A percentile compares a stretch with the other conserved stretches of the same genome.
phyloP scores from a whole-genome alignment of 1,140 invertebrate genomes.

The Venustaconcha ellipsiformis region DNA sequence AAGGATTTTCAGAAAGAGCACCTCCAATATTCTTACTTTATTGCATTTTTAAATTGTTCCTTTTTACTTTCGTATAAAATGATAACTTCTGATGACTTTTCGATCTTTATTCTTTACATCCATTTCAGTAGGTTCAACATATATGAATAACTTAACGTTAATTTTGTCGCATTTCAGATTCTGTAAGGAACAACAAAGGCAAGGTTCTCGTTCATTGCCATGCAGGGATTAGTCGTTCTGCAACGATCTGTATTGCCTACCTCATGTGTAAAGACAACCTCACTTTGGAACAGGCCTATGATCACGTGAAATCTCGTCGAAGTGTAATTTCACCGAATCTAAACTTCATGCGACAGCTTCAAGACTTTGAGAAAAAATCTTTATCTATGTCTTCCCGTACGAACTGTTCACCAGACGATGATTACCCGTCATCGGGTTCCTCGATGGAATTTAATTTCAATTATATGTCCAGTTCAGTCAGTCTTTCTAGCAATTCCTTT shows the following conservation, averaged over 20 bases:
- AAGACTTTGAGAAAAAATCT: constrained; percentile 71
- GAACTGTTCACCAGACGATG: constrained; percentile 28
- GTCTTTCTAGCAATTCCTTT: constrained; percentile 28
- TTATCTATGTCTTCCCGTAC: constrained; percentile 8
- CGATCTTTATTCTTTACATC: neutral
- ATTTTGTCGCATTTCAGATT: constrained; percentile 77
- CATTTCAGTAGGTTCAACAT: neutral
- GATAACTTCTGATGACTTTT: neutral
- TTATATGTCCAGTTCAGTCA: constrained; percentile 19
- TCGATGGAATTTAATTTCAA: constrained; percentile 33
- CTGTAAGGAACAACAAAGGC: constrained; percentile 80
- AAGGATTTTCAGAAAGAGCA: neutral
- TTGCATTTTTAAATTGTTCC: neutral
- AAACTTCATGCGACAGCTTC: constrained; percentile 75
- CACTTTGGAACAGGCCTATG: constrained; percentile 88
- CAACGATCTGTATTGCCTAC: constrained; percentile 94
- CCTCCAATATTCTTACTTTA: neutral
- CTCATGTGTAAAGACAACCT: constrained; percentile 89
- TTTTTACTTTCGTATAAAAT: no score
- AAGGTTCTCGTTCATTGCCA: constrained; percentile 94
- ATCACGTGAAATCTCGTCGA: constrained; percentile 85
- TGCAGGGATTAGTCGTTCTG: constrained; percentile 93
- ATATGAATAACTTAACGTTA: neutral
- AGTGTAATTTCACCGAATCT: constrained; percentile 92
- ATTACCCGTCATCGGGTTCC: constrained; percentile 33